Percentiles rank a stretch among this genome's conserved stretches.
phyloP scores from a whole-genome alignment of 2,113 vertebrate genomes.

The Nothoprocta pentlandii region DNA sequence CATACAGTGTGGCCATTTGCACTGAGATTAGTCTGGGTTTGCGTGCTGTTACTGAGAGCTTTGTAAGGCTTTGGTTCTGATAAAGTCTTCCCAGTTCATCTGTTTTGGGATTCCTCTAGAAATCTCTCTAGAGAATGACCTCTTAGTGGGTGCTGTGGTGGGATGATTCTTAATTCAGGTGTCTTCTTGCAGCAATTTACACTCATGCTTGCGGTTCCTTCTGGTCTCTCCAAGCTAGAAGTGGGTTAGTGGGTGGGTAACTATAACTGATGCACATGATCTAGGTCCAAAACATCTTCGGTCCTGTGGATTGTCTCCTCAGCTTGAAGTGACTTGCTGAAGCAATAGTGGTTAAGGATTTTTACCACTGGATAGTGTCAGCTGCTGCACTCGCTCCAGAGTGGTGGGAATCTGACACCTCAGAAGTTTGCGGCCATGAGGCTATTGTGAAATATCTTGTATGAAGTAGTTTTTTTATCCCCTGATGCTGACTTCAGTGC shows the following conservation, averaged over 20 bases:
- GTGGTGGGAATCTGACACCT: neutral
- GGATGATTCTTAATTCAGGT: neutral
- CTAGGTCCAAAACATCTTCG: neutral
- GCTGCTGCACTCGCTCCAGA: neutral
- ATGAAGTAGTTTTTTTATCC: neutral
- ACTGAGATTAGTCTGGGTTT: neutral
- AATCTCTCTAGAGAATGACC: neutral
- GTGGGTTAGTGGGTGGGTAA: neutral
- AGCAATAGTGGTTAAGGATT: neutral
- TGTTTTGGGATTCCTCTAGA: neutral
- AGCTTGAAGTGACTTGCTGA: neutral
- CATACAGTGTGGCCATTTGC: neutral
- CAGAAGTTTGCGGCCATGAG: neutral
- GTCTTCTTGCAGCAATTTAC: accelerated
- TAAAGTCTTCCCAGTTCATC: neutral
- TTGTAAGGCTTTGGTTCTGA: neutral
- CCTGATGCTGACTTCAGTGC: neutral
- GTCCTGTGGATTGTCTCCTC: neutral
- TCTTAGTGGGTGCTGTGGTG: neutral
- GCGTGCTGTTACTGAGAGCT: neutral
- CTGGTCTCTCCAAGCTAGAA: neutral
- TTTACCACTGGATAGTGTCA: neutral
- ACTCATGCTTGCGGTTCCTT: neutral
- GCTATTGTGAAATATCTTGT: neutral
- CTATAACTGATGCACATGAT: neutral